Evolutionary conservation across 2,888 invertebrate species (phyloP), one percentile per base, ranked within the genome.

Genomic region (Tinea semifulvella): DNA sequence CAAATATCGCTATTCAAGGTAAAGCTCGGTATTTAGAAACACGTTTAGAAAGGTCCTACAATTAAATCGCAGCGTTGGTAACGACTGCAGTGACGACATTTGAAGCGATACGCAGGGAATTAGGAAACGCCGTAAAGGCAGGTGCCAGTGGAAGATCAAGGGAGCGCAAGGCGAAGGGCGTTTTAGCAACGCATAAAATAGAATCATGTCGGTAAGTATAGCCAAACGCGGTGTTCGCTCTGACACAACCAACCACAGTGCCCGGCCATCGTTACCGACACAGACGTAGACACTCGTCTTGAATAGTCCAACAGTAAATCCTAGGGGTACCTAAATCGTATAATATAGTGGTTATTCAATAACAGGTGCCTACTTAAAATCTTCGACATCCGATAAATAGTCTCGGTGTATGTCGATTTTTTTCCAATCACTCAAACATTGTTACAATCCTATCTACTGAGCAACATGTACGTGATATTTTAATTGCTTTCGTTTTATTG

Each of bases 61-160:
- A 44, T 47, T 48, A 44, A 45, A 48, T 43, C 46, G 46, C 46
- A 46, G 40, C 46, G 46, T 18, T 18, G 14, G 16, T 10, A 36
- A 18, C 8, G n/a, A 18, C 16, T 3, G n/a, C 22, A 22, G 10
- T 22, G 40, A 25, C 13, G 16, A 18, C 18, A 36, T 36, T 36
- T 18, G 36, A 36, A 14, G 36, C n/a, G 18, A 36, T 10, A 16
- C 36, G 18, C 36, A 58, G 52, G 55, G 55, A 51, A 52, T 60
- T 57, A 63, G 57, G 54, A 55, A 36, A 22, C 10, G 25, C 40
- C 40, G 22, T 13, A 14, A 31, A 40, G 40, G 40, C 40, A 11
- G 55, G 64, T 69, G 69, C 65, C 63, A 68, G 65, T 72, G 70
- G 72, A 74, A 75, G 74, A 75, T 70, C 68, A 63, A 66, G 68